Conservation (phyloP, 1,140 invertebrate species). For the Drosophila sechellia region DNA sequence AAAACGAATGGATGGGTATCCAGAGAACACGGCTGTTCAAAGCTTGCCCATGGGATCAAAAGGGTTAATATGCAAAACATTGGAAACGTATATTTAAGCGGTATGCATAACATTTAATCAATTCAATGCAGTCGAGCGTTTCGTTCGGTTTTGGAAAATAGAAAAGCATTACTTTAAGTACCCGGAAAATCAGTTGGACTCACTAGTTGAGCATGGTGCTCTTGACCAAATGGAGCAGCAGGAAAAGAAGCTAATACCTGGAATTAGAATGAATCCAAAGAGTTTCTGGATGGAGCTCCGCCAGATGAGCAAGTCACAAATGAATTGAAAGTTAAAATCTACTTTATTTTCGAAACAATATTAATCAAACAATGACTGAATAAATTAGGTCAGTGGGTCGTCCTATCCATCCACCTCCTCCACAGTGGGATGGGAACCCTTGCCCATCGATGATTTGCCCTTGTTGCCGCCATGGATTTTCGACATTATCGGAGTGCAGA, state of each 20-base stretch:
- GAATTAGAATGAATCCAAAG: too few relatives aligned
- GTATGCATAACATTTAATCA: slow-evolving; percentile 1
- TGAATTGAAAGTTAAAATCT: too few relatives aligned
- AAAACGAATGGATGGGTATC: background rate
- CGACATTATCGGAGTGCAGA: slow-evolving; percentile 90
- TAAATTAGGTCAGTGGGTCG: background rate
- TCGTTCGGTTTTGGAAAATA: slow-evolving; percentile 23
- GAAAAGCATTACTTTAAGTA: background rate
- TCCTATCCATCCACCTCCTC: slow-evolving; percentile 74
- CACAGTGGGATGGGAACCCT: slow-evolving; percentile 55
- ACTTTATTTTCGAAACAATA: slow-evolving; percentile 48
- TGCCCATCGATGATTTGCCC: slow-evolving; percentile 47
- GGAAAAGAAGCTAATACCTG: background rate
- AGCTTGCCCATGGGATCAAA: background rate
- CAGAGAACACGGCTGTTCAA: background rate
- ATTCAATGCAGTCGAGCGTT: slow-evolving; percentile 20
- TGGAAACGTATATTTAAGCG: slow-evolving; percentile 8
- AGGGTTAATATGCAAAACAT: slow-evolving; percentile 51
- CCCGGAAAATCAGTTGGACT: slow-evolving; percentile 19
- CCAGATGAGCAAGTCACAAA: too few relatives aligned
- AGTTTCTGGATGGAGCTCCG: too few relatives aligned
- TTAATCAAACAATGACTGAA: slow-evolving; percentile 9
- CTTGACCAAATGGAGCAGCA: background rate
- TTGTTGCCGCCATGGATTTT: slow-evolving; percentile 88
- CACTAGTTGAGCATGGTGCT: slow-evolving; percentile 35